phyloP scores from a whole-genome alignment of 2,888 invertebrate species.

The Chymomyza caudatula region DNA sequence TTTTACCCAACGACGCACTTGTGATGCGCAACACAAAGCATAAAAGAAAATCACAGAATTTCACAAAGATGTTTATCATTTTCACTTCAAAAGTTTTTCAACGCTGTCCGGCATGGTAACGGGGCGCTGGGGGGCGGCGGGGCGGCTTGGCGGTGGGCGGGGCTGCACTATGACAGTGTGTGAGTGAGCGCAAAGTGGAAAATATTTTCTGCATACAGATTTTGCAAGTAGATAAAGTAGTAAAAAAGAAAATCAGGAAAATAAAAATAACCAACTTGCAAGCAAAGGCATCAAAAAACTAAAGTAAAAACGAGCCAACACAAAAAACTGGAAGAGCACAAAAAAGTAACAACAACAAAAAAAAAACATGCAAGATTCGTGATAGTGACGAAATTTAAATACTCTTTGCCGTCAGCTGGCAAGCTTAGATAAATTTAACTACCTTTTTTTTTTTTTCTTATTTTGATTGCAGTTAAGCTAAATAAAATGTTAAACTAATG shows the following conservation, averaged over 20 bases:
- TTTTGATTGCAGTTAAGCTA: too few species aligned
- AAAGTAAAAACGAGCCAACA: conserved; percentile 11
- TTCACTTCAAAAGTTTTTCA: conserved; percentile 65
- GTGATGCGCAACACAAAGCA: conserved; percentile 15
- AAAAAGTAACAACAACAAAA: neutral
- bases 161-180: conserved; percentile 3
- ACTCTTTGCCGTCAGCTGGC: neutral
- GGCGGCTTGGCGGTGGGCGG: too few species aligned
- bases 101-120: neutral
- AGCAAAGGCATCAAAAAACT: conserved; percentile 7
- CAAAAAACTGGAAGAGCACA: neutral
- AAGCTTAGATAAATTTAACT: too few species aligned
- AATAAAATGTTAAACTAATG: too few species aligned
- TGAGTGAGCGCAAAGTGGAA: conserved; percentile 31
- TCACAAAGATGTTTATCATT: conserved; percentile 73
- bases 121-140: neutral
- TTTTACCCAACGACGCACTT: neutral
- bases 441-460: too few species aligned
- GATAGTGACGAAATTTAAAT: neutral
- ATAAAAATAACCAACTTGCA: conserved; percentile 1
- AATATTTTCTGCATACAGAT: conserved; percentile 73
- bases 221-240: conserved; percentile 62
- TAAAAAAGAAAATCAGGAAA: conserved; percentile 26
- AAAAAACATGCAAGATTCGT: neutral
- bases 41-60: conserved; percentile 62